Conservation (phyloP, 2,888 invertebrate species). For the Eudemis profundana region DNA sequence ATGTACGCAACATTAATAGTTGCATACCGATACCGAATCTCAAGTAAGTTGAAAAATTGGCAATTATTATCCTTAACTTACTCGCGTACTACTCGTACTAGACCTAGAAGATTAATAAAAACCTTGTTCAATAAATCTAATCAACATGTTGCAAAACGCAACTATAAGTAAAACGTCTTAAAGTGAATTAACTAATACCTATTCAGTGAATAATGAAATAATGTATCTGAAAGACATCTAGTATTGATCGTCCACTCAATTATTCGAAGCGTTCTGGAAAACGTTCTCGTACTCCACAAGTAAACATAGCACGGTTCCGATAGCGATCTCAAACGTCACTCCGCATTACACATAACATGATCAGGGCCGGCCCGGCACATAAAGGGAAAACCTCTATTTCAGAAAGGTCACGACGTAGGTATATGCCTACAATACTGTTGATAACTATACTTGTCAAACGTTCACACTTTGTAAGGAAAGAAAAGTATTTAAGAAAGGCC, state of each 20-base stretch:
- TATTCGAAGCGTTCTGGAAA: slow-evolving; percentile 38
- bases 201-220: slow-evolving; percentile 4
- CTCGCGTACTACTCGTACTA: no score
- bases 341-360: slow-evolving; percentile 60
- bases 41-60: no score
- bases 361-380: slow-evolving; percentile 50
- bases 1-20: no score
- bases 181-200: not conserved
- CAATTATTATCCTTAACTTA: no score
- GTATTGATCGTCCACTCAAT: slow-evolving; percentile 36
- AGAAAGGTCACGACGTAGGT: slow-evolving; percentile 29
- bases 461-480: not conserved
- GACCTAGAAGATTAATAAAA: no score
- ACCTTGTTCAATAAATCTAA: no score
- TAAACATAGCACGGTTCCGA: slow-evolving; percentile 50
- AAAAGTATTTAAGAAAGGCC: not conserved
- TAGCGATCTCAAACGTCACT: slow-evolving; percentile 64
- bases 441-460: slow-evolving; percentile 24
- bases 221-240: slow-evolving; percentile 19
- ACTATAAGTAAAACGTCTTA: not conserved
- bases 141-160: no score
- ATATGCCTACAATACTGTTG: slow-evolving; percentile 27
- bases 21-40: no score
- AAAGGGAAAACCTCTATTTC: slow-evolving; percentile 54
- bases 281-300: slow-evolving; percentile 37